Conservation (phyloP, 2,113 vertebrate genomes). For the Corythaixoides concolor region DNA sequence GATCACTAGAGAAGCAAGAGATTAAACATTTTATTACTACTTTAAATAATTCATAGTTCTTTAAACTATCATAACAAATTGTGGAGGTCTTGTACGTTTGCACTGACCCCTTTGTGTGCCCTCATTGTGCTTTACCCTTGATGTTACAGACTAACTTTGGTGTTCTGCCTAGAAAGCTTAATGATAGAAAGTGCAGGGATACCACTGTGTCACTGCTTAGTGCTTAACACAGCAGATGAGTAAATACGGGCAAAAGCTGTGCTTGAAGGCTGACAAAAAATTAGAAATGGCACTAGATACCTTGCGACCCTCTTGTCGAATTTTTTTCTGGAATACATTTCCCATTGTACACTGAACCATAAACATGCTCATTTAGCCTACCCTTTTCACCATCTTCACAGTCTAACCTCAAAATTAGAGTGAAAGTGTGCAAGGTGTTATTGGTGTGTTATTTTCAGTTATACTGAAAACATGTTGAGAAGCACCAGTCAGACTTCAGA, state of each 20-base stretch:
- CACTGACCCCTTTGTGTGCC: neutral
- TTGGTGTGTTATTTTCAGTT: neutral
- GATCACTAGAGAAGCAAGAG: neutral
- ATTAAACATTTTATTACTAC: neutral
- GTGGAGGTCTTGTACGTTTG: neutral
- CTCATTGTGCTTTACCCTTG: neutral
- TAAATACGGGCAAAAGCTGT: neutral
- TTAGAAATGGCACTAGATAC: neutral
- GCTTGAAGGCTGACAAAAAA: neutral
- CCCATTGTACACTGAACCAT: neutral
- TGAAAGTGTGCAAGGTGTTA: neutral
- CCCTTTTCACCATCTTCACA: neutral
- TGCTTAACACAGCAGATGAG: neutral
- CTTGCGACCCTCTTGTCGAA: neutral
- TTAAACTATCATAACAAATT: neutral
- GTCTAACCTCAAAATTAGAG: neutral
- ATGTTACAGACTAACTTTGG: neutral
- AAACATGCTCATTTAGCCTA: neutral
- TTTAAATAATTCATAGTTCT: conserved; percentile 32
- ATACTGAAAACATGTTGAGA: neutral
- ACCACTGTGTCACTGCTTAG: neutral
- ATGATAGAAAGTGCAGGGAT: neutral
- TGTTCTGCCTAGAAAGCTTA: neutral
- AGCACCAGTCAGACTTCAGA: neutral
- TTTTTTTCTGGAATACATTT: neutral